Conservation (phyloP, 64 coral and sea anemone species). For the Montipora cactus region DNA sequence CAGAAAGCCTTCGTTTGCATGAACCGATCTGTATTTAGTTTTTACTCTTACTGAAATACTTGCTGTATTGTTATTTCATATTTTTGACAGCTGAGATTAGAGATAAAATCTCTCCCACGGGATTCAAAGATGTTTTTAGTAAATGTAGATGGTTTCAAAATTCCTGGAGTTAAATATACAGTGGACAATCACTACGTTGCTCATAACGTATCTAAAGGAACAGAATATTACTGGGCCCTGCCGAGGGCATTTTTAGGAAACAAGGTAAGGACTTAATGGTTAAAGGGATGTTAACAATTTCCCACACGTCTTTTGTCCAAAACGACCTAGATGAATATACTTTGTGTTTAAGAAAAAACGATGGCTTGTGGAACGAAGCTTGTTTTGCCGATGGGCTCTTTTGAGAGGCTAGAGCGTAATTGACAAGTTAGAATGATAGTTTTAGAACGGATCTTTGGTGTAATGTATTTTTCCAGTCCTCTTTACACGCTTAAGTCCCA, state of each 20-base stretch:
- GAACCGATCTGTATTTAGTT: not conserved
- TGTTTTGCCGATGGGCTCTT: too few species aligned
- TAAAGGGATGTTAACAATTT: not conserved
- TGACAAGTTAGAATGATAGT: too few species aligned
- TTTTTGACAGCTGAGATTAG: not conserved
- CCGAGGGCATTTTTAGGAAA: slow-evolving; percentile 65
- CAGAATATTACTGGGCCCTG: slow-evolving; percentile 46
- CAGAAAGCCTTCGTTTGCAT: too few species aligned
- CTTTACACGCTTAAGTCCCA: too few species aligned
- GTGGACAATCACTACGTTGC: not conserved
- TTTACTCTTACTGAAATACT: not conserved
- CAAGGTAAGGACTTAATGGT: slow-evolving; percentile 29
- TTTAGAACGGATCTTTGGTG: too few species aligned
- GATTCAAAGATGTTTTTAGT: not conserved
- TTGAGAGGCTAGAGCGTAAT: too few species aligned
- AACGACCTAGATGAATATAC: too few species aligned
- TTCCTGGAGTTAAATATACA: slow-evolving; percentile 6
- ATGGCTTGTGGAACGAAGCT: too few species aligned
- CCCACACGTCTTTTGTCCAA: too few species aligned
- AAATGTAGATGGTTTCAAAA: not conserved
- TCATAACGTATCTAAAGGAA: not conserved
- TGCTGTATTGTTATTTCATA: not conserved
- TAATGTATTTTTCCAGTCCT: too few species aligned
- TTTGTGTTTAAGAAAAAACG: too few species aligned
- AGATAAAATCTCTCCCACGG: not conserved